Evolutionary conservation across 2,113 vertebrate species (phyloP), one percentile per base, ranked within the genome.

Genomic region (Actenoides hombroni): DNA sequence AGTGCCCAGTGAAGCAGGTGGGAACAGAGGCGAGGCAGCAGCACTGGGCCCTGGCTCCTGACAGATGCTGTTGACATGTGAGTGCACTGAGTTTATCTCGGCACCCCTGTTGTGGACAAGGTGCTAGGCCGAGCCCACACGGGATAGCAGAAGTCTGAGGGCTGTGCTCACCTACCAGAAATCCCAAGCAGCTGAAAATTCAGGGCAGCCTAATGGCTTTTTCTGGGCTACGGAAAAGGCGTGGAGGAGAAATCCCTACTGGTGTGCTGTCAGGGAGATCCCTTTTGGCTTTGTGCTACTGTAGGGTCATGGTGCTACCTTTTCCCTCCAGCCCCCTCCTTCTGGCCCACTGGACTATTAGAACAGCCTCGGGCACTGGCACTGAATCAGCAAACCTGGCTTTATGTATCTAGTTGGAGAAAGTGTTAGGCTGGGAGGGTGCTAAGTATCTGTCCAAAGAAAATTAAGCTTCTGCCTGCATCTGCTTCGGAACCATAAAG

Each of bases 391-490:
- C 70, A 86, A 92, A 57, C 74, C 74, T 49, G 44, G 51, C 40
- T 83, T 76, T 53, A 80, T 53, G 6, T 40, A 25, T 13, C 16
- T 48, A 54, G 39, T 4, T 80, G 68, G 33, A 94, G 37, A 77
- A 86, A 86, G 60, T 7, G 2, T 67, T 61, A 68, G 54, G 75
- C 81, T 65, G 56, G 49, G 42, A 57, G 40, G 54, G 63, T 90
- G 64, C 70, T 56, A 88, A 79, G 49, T 82, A 33, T 59, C 85
- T 89, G 83, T 80, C 84, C 87, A 83, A 91, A 83, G 5, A 87
- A 33, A 94, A 87, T 48, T 84, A 4, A 31, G 56, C 81, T 61
- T 79, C 67, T 94, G 44, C 73, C 69, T 88, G 73, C 44, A 46
- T 57, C 49, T 88, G 56, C 88, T 86, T 91, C 71, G 71, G 79